A percentile compares a stretch with the other conserved stretches of the same genome.
These are phyloP conservation scores for Tipula unca DNA, from an alignment of 2,888 invertebrate species.

Conservation along the genomic window DNA sequence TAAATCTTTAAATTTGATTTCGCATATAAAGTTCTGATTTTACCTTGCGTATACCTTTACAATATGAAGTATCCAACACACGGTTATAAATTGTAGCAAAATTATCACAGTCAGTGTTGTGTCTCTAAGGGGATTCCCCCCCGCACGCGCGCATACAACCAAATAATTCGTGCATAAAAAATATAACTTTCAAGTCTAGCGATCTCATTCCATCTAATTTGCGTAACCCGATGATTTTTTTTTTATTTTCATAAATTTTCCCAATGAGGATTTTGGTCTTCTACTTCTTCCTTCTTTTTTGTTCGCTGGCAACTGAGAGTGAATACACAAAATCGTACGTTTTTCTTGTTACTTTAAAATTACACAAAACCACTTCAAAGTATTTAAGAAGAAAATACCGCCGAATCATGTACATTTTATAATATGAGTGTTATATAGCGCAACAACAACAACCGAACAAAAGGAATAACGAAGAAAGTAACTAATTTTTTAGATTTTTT, in stretches of 20 bases:
- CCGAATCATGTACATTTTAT: not conserved
- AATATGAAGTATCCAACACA: not conserved
- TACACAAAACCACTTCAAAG: not conserved
- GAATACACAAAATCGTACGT: not conserved
- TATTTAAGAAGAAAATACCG: not conserved
- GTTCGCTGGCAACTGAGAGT: not conserved
- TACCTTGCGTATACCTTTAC: not conserved
- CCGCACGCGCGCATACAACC: no score
- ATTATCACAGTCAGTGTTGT: not conserved
- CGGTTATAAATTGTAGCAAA: not conserved
- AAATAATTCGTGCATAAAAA: not conserved
- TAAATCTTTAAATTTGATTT: not conserved
- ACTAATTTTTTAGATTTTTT: not conserved
- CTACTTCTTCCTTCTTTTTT: not conserved
- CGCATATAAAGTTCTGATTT: not conserved
- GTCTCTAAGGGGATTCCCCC: not conserved
- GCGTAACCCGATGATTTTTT: not conserved
- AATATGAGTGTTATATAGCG: not conserved
- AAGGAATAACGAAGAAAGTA: not conserved
- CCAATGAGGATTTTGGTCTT: not conserved
- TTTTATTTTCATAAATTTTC: not conserved
- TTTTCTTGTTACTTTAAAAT: not conserved
- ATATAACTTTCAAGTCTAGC: not conserved
- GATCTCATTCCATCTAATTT: not conserved
- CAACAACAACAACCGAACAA: not conserved